phyloP scores from a whole-genome alignment of 2,888 invertebrate species.

The Luperina nickerlii region DNA sequence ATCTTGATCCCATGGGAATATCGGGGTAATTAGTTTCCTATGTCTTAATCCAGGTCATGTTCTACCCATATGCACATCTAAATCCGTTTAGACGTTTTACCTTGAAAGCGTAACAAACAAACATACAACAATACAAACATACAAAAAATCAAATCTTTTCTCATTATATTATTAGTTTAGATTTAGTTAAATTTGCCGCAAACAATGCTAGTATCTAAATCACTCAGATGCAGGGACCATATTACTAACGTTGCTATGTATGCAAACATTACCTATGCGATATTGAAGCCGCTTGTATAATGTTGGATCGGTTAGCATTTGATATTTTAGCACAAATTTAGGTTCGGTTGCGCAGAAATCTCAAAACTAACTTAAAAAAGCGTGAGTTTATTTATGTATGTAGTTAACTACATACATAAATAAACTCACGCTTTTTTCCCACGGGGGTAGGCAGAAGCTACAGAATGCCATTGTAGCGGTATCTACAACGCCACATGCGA shows the following conservation, averaged over 20 bases:
- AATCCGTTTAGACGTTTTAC: background rate
- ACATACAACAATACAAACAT: too few relatives aligned
- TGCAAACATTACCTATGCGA: background rate
- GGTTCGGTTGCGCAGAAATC: background rate
- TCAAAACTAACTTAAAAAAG: background rate
- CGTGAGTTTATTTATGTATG: too few relatives aligned
- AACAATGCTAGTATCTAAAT: background rate
- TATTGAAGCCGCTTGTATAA: slow-evolving; percentile 5
- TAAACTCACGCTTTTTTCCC: too few relatives aligned
- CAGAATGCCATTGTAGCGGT: too few relatives aligned
- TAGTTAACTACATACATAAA: background rate
- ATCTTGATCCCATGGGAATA: background rate
- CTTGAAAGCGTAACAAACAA: background rate
- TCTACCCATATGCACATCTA: background rate
- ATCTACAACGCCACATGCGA: too few relatives aligned
- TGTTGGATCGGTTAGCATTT: background rate
- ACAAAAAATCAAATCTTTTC: too few relatives aligned
- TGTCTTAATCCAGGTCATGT: background rate
- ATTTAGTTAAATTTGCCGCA: background rate
- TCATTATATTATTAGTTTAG: background rate
- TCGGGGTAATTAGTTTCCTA: background rate
- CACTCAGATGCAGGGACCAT: background rate
- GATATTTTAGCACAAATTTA: background rate
- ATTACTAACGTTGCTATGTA: background rate
- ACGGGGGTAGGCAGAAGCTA: too few relatives aligned